Base-by-base conservation (phyloP, 2,888 invertebrate genomes). In the Altica lythri region DNA sequence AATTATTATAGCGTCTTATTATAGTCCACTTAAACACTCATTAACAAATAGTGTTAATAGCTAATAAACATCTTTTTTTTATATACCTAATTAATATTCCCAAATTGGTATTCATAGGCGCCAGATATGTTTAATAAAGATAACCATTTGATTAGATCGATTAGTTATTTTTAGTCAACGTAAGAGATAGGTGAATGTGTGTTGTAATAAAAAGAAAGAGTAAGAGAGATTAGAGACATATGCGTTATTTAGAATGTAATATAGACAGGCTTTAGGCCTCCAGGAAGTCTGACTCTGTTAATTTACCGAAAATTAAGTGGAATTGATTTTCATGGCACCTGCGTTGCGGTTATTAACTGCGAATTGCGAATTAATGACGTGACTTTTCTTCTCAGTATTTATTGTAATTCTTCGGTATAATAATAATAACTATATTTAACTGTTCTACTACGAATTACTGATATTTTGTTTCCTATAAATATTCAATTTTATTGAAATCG, bases 121-220 rank as follows among this genome's bases (percentile, higher is more conserved):
- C 38, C 46, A 18, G 51, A 44, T 46, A 34, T 46, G 32, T 18
- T 55, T 34, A 56, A 45, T 43, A 42, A 14, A 44, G 45, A 27
- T 32, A 38, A 35, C 22, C n/a, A 8, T 34, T 50, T 38, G 44
- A 8, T 34, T 50, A 32, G 44, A 53, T 53, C 32, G 46, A 57
- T 57, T 52, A 37, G 35, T 43, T 57, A 57, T 57, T 57, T 57
- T 49, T 53, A 57, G 49, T n/a, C 45, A 49, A 40, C 44, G 16
- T 34, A 8, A 30, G n/a, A n/a, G 30, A 10, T 8, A 12, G 30
- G 12, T 13, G 6, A 30, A 12, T 30, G 13, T 30, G 3, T 30
- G n/a, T n/a, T n/a, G n/a, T n/a, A n/a, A n/a, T n/a, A n/a, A n/a
- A n/a, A n/a, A n/a, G n/a, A n/a, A n/a, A n/a, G n/a, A n/a, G n/a